phyloP scores from a whole-genome alignment of 1,140 invertebrate species.

The Drosophila busckii region DNA sequence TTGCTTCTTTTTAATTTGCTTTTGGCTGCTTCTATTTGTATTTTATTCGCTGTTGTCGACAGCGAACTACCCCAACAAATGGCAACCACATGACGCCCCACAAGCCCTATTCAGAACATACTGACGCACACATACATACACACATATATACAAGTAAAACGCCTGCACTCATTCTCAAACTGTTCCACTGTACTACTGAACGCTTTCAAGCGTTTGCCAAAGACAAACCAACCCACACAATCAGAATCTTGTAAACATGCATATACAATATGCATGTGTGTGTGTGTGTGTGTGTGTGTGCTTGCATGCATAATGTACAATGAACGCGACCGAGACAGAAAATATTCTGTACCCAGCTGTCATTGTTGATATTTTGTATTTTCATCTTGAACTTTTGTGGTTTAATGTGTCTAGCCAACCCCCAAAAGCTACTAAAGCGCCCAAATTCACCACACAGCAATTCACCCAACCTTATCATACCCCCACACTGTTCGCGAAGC shows the following conservation, averaged over 20 bases:
- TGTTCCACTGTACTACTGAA: constrained; percentile 75
- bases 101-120: constrained; percentile 21
- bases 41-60: constrained; percentile 46
- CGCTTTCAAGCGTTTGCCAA: constrained; percentile 70
- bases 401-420: constrained; percentile 76
- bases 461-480: background rate
- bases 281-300: constrained; percentile 33
- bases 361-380: constrained; percentile 77
- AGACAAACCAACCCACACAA: constrained; percentile 9
- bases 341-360: constrained; percentile 54
- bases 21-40: constrained; percentile 22
- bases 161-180: constrained; percentile 58
- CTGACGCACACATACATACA: constrained; percentile 4
- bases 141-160: constrained; percentile 4
- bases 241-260: background rate
- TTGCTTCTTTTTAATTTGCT: constrained; percentile 18
- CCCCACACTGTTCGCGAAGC: constrained; percentile 13
- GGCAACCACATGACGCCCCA: constrained; percentile 40
- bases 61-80: constrained; percentile 72
- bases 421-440: constrained; percentile 34
- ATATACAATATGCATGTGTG: background rate
- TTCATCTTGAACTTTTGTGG: constrained; percentile 77
- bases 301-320: constrained; percentile 3
- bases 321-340: constrained; percentile 12
- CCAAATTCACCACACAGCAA: constrained; percentile 52